phyloP scores from a whole-genome alignment of 2,888 invertebrate genomes.

The Calameuta filiformis region DNA sequence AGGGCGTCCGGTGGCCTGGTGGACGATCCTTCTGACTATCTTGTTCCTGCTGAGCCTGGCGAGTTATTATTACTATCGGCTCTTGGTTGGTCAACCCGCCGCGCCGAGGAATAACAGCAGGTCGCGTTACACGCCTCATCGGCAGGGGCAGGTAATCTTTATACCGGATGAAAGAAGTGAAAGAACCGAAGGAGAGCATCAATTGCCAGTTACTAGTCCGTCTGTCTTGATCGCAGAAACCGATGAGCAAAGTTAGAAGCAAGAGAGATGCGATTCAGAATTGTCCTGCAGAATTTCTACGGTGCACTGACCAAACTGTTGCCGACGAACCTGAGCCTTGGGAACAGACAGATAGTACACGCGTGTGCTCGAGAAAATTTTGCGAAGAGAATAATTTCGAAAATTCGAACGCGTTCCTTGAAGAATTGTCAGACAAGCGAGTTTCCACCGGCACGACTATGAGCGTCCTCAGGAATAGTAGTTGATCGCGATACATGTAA shows the following conservation, averaged over 20 bases:
- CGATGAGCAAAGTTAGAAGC: background rate
- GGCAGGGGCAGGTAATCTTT: too few relatives aligned
- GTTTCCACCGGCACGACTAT: too few relatives aligned
- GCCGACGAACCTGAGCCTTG: background rate
- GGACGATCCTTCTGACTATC: background rate
- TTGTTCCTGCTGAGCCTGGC: background rate
- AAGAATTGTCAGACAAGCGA: too few relatives aligned
- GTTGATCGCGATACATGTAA: too few relatives aligned
- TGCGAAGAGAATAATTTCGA: background rate
- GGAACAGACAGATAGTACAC: too few relatives aligned
- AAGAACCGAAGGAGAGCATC: too few relatives aligned
- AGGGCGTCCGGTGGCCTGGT: background rate
- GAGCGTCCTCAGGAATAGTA: too few relatives aligned
- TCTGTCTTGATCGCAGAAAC: conserved; percentile 3
- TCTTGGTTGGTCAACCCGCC: conserved; percentile 8
- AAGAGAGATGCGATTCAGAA: conserved; percentile 35
- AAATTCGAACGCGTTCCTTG: too few relatives aligned
- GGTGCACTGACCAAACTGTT: conserved; percentile 9
- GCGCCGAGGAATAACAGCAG: conserved; percentile 8
- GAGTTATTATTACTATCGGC: conserved; percentile 8
- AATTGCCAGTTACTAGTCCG: background rate
- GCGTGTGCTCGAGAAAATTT: background rate
- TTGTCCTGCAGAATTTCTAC: conserved; percentile 35
- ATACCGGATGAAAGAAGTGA: too few relatives aligned
- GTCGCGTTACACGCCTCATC: background rate